Evolutionary conservation across 2,113 vertebrate genomes (phyloP), one percentile per base, ranked within the genome.

Genomic region (Monopterus albus): DNA sequence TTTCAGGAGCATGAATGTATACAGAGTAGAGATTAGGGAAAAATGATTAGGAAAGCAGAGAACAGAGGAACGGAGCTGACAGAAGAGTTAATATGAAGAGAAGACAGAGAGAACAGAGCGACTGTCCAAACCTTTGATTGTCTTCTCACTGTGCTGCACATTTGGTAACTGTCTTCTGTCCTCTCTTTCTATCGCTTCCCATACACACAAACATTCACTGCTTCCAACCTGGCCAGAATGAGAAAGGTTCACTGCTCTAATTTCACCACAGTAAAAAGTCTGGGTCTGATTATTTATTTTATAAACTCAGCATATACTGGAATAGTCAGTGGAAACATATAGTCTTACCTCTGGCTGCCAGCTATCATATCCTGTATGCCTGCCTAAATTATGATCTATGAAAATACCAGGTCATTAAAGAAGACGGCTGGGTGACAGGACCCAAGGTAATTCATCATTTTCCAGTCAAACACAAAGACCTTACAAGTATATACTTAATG

Each of bases 351-450:
- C 64, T 49, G 59, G 70, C 79, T 83, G 85, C 77, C 87, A 85
- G 78, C 75, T 80, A 83, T 82, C 81, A 78, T 78, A 80, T 81
- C 80, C 86, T 79, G 70, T 67, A 28, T 20, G 76, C 63, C 77
- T 75, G 85, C 63, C 78, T 74, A 75, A 66, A 83, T 80, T 69
- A 58, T 60, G 63, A 84, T 78, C 85, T 85, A 68, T 23, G 23
- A 88, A 90, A 89, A 84, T 78, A 89, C 69, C 59, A 74, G 64
- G 82, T 81, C 50, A 62, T 87, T 85, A 84, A 84, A 84, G 45
- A 61, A 69, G 68, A 86, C 53, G 60, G 67, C 55, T n/a, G 31
- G 18, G 68, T 84, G 87, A 85, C 83, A 71, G 59, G 64, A 69
- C 64, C 59, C 57, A 29, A 72, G 71, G 87, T 67, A 85, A 85